Percentiles rank a stretch among this genome's conserved stretches.
Evolutionary conservation across 2,797 vertebrate genomes (phyloP).

Genomic region (Eurystomus glaucurus): DNA sequence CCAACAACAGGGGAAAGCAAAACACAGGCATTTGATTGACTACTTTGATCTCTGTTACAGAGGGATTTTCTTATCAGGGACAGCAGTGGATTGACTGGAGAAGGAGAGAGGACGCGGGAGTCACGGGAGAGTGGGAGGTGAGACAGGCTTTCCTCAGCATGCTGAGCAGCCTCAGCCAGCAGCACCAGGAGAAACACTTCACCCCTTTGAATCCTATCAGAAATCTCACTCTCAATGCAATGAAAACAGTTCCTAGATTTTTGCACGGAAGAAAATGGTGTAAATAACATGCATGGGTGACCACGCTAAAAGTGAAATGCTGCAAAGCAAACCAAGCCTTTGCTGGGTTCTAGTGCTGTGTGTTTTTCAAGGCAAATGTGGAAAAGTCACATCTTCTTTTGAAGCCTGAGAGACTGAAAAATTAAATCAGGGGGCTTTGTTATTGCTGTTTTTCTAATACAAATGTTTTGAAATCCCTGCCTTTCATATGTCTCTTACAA

Average conservation of each 20-base stretch:
- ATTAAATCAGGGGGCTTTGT: conserved; percentile 82
- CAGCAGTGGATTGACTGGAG: neutral
- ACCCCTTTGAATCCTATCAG: fast-evolving
- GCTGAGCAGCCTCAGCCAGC: neutral
- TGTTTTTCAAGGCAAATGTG: conserved; percentile 74
- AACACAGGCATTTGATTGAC: neutral
- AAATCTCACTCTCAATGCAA: neutral
- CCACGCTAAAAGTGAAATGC: conserved; percentile 58
- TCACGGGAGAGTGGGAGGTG: neutral
- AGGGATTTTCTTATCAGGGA: neutral
- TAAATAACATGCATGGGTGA: conserved; percentile 19
- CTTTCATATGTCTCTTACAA: conserved; percentile 83
- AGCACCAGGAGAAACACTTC: neutral
- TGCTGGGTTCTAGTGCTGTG: conserved; percentile 66
- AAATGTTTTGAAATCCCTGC: conserved; percentile 85
- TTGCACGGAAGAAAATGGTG: conserved; percentile 2
- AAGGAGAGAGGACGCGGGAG: neutral
- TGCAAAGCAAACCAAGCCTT: conserved; percentile 40
- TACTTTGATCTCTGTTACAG: neutral
- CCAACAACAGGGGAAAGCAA: neutral
- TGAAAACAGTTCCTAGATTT: conserved; percentile 4
- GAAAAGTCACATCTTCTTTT: conserved; percentile 81
- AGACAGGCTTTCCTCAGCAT: fast-evolving
- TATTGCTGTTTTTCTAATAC: conserved; percentile 85
- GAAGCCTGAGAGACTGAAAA: conserved; percentile 80